phyloP scores from a whole-genome alignment of 2,113 vertebrate species.

The Podilymbus podiceps region DNA sequence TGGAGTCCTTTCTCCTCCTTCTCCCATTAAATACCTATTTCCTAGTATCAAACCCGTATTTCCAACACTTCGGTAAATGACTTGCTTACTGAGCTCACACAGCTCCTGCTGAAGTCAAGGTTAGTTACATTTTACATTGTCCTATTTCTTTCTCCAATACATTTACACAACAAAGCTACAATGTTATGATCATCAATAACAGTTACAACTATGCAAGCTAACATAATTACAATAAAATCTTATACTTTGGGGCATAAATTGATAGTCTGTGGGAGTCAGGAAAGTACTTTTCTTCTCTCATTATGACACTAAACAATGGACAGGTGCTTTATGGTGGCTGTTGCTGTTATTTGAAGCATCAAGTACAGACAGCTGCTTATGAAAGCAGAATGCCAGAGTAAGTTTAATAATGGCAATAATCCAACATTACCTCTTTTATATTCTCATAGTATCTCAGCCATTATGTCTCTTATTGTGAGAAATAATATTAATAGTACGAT shows the following conservation, averaged over 20 bases:
- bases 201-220: neutral
- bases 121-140: slow-evolving; percentile 24
- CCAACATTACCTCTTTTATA: neutral
- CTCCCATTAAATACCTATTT: neutral
- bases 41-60: neutral
- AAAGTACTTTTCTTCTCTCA: neutral
- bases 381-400: neutral
- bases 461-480: neutral
- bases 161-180: slow-evolving; percentile 18
- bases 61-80: neutral
- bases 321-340: neutral
- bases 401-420: neutral
- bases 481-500: neutral
- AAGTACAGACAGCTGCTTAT: neutral
- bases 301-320: neutral
- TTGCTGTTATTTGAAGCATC: neutral
- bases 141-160: neutral
- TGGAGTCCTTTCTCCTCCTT: neutral
- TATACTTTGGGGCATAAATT: slow-evolving; percentile 33
- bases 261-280: neutral
- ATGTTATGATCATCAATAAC: slow-evolving; percentile 32
- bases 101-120: slow-evolving; percentile 9
- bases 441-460: neutral
- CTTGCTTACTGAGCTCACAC: neutral
- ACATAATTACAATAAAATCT: neutral